phyloP scores from a whole-genome alignment of 2,113 vertebrate species.

The Dromiciops gliroides region DNA sequence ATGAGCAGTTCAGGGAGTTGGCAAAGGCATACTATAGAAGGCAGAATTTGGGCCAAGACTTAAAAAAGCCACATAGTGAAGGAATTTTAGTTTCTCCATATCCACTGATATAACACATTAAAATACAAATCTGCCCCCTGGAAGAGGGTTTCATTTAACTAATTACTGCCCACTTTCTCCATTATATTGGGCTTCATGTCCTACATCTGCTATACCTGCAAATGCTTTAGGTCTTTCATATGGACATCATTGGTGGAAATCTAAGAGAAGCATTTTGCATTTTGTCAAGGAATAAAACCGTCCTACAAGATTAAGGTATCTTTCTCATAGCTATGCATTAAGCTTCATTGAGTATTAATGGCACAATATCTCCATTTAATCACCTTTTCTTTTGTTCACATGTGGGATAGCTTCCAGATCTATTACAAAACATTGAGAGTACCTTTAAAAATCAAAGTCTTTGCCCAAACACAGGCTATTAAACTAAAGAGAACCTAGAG shows the following conservation, averaged over 20 bases:
- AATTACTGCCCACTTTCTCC: background rate
- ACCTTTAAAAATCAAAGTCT: background rate
- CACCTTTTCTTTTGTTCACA: background rate
- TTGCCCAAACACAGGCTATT: background rate
- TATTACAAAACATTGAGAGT: background rate
- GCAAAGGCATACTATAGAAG: background rate
- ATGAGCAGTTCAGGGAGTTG: no score
- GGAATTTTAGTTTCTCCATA: background rate
- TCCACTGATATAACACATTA: background rate
- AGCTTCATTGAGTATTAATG: background rate
- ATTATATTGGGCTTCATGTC: background rate
- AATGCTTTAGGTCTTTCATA: background rate
- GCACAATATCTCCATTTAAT: background rate
- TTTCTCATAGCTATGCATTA: background rate
- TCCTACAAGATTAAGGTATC: background rate
- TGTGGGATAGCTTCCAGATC: background rate
- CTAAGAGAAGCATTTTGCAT: background rate
- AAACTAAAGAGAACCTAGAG: background rate
- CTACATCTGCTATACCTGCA: background rate
- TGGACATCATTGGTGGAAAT: background rate
- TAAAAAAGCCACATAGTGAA: background rate
- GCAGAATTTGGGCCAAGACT: background rate
- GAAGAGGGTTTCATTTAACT: background rate
- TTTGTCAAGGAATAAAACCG: background rate
- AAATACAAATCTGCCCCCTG: background rate